Percentiles rank a stretch among this genome's conserved stretches.
phyloP scores from a whole-genome alignment of 2,797 vertebrate genomes.

The Octomys mimax region DNA sequence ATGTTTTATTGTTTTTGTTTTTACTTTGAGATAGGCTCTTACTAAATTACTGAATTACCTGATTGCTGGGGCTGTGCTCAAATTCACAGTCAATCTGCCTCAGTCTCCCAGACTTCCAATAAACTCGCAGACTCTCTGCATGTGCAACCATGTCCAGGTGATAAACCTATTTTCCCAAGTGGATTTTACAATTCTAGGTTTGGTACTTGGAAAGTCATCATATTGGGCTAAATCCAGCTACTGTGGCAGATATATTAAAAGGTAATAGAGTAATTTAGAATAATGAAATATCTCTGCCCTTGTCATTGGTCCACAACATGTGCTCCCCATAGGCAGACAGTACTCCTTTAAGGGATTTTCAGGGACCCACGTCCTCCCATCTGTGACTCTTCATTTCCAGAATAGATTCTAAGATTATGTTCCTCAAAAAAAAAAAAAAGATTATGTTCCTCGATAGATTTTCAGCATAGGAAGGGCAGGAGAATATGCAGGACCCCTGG shows the following conservation, averaged over 20 bases:
- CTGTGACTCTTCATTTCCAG: constrained; percentile 5
- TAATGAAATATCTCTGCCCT: neutral
- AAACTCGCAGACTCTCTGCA: neutral
- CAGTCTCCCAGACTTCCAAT: neutral
- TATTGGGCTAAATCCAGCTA: neutral
- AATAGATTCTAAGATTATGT: neutral
- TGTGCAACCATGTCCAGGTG: neutral
- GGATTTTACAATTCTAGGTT: constrained; percentile 4
- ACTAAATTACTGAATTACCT: neutral
- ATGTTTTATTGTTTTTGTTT: neutral
- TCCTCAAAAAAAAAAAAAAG: neutral
- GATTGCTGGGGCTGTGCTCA: neutral
- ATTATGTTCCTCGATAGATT: neutral
- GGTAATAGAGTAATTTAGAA: neutral
- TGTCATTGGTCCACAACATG: neutral
- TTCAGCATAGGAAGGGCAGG: neutral
- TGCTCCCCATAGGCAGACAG: neutral
- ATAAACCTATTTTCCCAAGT: neutral
- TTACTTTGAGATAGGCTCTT: neutral
- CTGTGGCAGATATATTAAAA: neutral
- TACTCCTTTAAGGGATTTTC: neutral
- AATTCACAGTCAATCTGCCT: neutral
- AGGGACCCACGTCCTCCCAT: neutral
- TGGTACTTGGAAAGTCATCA: neutral
- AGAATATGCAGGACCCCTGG: neutral